Percentiles rank a stretch among this genome's conserved stretches.
Conservation (phyloP, 1,140 invertebrate species). For the Ostrea edulis region DNA sequence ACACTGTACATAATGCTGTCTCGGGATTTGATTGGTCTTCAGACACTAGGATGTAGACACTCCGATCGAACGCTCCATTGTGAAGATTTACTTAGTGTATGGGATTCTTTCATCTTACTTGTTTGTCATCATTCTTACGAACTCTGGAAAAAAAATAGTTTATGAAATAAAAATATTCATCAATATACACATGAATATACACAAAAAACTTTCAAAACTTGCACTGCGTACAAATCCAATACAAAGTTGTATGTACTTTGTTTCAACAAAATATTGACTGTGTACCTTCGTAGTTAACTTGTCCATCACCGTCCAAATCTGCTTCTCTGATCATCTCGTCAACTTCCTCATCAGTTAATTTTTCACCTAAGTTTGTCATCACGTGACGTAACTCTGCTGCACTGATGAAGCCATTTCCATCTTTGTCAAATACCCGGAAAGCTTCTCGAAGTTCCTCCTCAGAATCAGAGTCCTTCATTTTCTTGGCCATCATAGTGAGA, state of each 20-base stretch:
- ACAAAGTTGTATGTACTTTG: background rate
- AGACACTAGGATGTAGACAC: background rate
- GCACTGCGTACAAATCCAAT: background rate
- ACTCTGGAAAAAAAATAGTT: background rate
- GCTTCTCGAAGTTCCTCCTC: slow-evolving; percentile 99
- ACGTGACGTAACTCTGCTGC: slow-evolving; percentile 49
- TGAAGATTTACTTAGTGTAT: background rate
- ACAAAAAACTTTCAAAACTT: background rate
- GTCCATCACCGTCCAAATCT: slow-evolving; percentile 71
- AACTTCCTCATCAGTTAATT: slow-evolving; percentile 82
- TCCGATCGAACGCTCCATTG: background rate
- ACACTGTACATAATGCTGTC: background rate
- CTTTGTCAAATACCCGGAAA: slow-evolving; percentile 80
- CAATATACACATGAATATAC: background rate
- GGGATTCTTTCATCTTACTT: background rate
- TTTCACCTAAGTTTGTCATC: slow-evolving; percentile 81
- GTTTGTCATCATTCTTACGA: slow-evolving; percentile 14
- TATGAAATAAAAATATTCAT: background rate
- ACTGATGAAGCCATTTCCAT: slow-evolving; percentile 85
- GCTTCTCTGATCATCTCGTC: slow-evolving; percentile 93
- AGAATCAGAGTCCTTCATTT: slow-evolving; percentile 99
- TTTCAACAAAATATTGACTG: background rate
- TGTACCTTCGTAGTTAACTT: slow-evolving; percentile 13
- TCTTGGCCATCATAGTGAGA: slow-evolving; percentile 99
- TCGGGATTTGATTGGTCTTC: background rate